Evolutionary conservation across 2,797 vertebrate species (phyloP), one percentile per base, ranked within the genome.

Genomic region (Eulemur coronatus): DNA sequence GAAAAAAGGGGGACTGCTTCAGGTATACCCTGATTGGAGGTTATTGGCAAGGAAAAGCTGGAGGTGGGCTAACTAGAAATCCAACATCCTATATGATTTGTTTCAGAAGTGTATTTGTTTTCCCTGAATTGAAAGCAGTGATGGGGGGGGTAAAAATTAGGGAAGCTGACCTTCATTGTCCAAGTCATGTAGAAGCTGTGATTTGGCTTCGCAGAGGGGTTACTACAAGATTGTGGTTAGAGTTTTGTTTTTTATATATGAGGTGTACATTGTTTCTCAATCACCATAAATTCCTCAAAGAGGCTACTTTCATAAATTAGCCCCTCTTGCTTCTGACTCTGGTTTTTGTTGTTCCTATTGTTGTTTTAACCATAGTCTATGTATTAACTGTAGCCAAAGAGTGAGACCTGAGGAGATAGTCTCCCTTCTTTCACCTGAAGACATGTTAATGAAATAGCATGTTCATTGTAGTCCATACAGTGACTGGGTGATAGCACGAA

Each of bases 401-500:
- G 11, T 17, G 3, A 70, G 8, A 28, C 18, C 1, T n/a, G 2
- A 30, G 46, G 2, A 41, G 35, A 75, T 30, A 46, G 7, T 28
- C 17, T 65, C 2, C 15, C 2, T 73, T 52, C 10, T 26, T 95
- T 87, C 41, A 22, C 5, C 13, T 3, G 2, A 5, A 63, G 12
- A 18, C n/a, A n/a, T 0, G 0, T 20, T 72, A 67, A 35, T 67
- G 14, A 12, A 70, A 26, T 2, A 70, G 7, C 22, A 7, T 26
- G 2, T 57, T 52, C 43, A 11, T 5, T 59, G 18, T 28, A 33
- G 0, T 30, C 8, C 7, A 11, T 2, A 6, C 0, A 41, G 5
- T 48, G 7, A 12, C 7, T 52, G 3, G 3, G 6, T 65, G 18
- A 7, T 33, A 24, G 41, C 2, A 13, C 0, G 1, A 46, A 0